phyloP scores from a whole-genome alignment of 1,140 invertebrate species.

The Drosophila serrata region DNA sequence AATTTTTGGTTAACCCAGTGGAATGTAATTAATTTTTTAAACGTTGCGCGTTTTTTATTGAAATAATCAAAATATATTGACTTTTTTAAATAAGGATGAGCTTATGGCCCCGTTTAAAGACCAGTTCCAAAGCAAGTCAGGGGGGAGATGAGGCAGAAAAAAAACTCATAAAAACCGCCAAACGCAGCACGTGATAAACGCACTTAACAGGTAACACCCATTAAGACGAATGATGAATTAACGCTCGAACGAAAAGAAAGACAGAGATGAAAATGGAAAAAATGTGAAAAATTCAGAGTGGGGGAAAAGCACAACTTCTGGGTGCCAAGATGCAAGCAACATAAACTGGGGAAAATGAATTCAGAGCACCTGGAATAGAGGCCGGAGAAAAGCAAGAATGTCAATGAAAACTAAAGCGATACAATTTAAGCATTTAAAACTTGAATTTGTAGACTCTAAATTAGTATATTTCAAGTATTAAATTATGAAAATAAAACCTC shows the following conservation, averaged over 20 bases:
- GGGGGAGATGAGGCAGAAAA: slow-evolving; percentile 1
- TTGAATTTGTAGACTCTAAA: background rate
- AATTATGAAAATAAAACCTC: background rate
- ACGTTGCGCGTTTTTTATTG: slow-evolving; percentile 59
- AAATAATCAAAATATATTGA: slow-evolving; percentile 65
- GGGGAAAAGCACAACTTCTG: background rate
- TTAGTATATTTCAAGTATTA: background rate
- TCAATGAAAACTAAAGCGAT: background rate
- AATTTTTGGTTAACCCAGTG: background rate
- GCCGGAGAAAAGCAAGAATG: background rate
- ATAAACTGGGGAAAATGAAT: background rate
- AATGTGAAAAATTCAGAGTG: slow-evolving; percentile 1
- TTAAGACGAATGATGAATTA: slow-evolving; percentile 72
- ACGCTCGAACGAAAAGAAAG: background rate
- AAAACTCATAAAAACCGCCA: slow-evolving; percentile 48
- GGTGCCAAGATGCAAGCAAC: background rate
- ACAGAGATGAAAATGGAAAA: background rate
- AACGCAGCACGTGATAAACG: slow-evolving; percentile 74
- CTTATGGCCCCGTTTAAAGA: slow-evolving; percentile 30
- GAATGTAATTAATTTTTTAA: slow-evolving; percentile 45
- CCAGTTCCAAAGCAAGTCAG: slow-evolving; percentile 21
- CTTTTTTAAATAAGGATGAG: slow-evolving; percentile 28
- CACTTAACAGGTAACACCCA: slow-evolving; percentile 76
- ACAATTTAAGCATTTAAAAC: background rate
- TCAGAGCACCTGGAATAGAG: background rate